These are phyloP conservation scores for Hipparchia sbordonii DNA, from an alignment of 2,888 invertebrate species.

Conservation along the genomic window DNA sequence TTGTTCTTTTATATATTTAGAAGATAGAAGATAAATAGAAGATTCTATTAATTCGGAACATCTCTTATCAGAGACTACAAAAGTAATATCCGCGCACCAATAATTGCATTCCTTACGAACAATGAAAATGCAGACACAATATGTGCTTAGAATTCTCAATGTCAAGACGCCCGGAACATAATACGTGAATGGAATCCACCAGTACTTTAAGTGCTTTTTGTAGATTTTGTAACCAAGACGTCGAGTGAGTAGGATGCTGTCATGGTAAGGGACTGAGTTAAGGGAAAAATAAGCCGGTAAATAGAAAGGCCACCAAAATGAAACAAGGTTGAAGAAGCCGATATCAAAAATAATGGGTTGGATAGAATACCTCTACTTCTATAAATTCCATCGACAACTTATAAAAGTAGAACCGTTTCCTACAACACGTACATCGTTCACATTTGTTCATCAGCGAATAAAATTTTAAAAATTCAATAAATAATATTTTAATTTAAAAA, in stretches of 20 bases:
- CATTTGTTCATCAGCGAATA: neutral
- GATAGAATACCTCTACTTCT: too few species aligned
- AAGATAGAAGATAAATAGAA: neutral
- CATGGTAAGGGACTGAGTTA: conserved; percentile 7
- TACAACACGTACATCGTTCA: neutral
- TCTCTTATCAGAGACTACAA: neutral
- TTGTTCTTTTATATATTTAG: too few species aligned
- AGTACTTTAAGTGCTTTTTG: conserved; percentile 31
- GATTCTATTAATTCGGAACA: conserved; percentile 5
- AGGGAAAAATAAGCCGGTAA: neutral
- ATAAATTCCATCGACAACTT: neutral
- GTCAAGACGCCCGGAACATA: conserved; percentile 15
- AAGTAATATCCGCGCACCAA: conserved; percentile 9
- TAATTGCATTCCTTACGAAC: conserved; percentile 22
- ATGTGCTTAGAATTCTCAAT: conserved; percentile 24
- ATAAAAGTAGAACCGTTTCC: too few species aligned
- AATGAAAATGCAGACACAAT: conserved; percentile 23
- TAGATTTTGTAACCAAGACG: conserved; percentile 35
- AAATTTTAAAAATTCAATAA: too few species aligned
- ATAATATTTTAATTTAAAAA: too few species aligned
- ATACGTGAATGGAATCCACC: conserved; percentile 21
- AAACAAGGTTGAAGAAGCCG: too few species aligned
- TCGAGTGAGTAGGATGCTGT: conserved; percentile 27
- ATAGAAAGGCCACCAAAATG: neutral
- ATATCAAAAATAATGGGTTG: too few species aligned